Evolutionary conservation across 2,797 vertebrate species (phyloP), one percentile per base, ranked within the genome.

Genomic region (Alosa sapidissima): DNA sequence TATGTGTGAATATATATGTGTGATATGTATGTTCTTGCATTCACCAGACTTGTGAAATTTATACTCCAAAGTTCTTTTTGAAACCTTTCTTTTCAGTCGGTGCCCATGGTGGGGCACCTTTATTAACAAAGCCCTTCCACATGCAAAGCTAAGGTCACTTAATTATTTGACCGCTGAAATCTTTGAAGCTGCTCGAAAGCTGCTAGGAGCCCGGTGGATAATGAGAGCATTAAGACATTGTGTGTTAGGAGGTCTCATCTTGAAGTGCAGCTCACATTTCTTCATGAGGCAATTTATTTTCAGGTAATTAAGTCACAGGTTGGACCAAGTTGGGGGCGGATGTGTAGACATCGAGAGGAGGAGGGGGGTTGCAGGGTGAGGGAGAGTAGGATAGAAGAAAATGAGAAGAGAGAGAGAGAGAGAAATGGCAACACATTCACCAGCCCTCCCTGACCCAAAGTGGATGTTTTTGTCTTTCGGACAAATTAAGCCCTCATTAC

Each of bases 401-500:
- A 75, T 16, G 41, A 45, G 41, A 41, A 78, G 41, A 19, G 19
- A 7, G 7, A 78, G 41, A 78, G 28, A 68, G 28, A 33, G 11
- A 45, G 13, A 16, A 16, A 16, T 6, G 16, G 84, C 55, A 81
- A 85, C 85, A 84, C 84, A 82, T 19, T 82, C 86, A 9, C 6
- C 85, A 62, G 82, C 86, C 55, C 82, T 87, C 81, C 81, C 65
- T 89, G 55, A 92, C 86, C 87, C 81, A 47, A 87, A 88, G 49
- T 49, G 51, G 81, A 45, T 60, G 87, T 88, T 89, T 92, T 92
- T 83, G 24, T 90, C 90, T 84, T 84, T 84, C 83, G 81, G 88
- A 93, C 90, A 91, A 94, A 93, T 93, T 87, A 93, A 94, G 93
- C 85, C 86, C 89, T 93, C 83, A 89, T 90, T 91, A 91, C 88